These are phyloP conservation scores for Latrodectus hesperus DNA, from an alignment of 2,888 invertebrate genomes.

Conservation along the genomic window DNA sequence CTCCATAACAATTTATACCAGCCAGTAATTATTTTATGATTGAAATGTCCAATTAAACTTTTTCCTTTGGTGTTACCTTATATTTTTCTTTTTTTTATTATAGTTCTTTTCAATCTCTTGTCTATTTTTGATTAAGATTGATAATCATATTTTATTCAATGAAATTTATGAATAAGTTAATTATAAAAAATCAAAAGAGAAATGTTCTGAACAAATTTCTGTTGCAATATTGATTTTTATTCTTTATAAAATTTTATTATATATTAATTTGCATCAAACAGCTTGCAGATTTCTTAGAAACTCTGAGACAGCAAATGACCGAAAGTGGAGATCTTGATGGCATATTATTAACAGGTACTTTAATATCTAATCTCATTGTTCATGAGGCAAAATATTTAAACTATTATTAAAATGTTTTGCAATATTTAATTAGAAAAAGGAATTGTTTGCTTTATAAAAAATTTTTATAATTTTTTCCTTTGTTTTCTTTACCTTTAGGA, in stretches of 20 bases:
- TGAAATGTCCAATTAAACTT: no score
- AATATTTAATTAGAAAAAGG: not conserved
- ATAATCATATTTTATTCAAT: no score
- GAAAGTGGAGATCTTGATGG: constrained; percentile 89
- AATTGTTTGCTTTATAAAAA: not conserved
- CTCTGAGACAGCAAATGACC: constrained; percentile 82
- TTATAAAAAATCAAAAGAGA: no score
- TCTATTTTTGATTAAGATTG: no score
- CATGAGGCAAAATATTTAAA: not conserved
- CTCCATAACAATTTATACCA: no score
- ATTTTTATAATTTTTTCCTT: constrained; percentile 42
- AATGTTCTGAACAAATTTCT: no score
- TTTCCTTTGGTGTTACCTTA: no score
- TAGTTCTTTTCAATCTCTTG: no score
- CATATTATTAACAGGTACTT: constrained; percentile 82
- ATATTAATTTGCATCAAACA: constrained; percentile 72
- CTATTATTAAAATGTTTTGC: not conserved
- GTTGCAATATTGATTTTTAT: not conserved
- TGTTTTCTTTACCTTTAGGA: not conserved
- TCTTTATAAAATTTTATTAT: not conserved
- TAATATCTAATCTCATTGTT: not conserved
- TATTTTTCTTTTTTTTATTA: no score
- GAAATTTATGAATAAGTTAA: no score
- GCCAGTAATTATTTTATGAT: no score
- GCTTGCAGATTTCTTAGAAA: constrained; percentile 85